phyloP scores from a whole-genome alignment of 2,797 vertebrate genomes.

The Enteromius fasciolatus region DNA sequence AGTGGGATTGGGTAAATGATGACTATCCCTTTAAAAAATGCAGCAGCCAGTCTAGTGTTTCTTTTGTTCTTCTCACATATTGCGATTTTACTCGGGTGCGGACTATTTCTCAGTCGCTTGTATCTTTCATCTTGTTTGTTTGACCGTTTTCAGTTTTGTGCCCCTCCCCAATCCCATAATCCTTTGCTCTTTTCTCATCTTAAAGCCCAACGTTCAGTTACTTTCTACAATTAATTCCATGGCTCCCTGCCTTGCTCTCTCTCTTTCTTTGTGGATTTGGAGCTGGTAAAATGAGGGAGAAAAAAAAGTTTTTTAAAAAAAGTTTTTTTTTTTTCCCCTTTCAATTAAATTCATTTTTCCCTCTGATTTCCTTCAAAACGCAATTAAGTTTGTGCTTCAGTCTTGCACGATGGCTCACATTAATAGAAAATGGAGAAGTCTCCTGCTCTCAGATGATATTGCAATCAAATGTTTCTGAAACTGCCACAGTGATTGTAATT shows the following conservation, averaged over 20 bases:
- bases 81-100: neutral
- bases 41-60: neutral
- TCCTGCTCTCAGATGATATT: conserved; percentile 53
- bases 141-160: conserved; percentile 51
- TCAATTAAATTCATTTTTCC: conserved; percentile 55
- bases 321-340: conserved; percentile 56
- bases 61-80: conserved; percentile 2
- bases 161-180: conserved; percentile 56
- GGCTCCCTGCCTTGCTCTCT: neutral
- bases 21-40: neutral
- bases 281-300: conserved; percentile 69
- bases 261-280: conserved; percentile 59
- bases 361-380: conserved; percentile 47
- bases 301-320: conserved; percentile 43
- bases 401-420: conserved; percentile 51
- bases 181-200: conserved; percentile 60
- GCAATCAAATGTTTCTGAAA: conserved; percentile 64
- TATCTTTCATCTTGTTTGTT: conserved; percentile 34
- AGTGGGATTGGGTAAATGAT: neutral
- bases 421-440: conserved; percentile 58
- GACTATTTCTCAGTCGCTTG: neutral
- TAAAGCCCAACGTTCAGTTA: conserved; percentile 60
- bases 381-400: conserved; percentile 68
- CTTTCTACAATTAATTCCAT: conserved; percentile 67
- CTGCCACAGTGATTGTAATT: conserved; percentile 47